Evolutionary conservation across 2,797 vertebrate genomes (phyloP).

Genomic region (Apogon hyalosoma): DNA sequence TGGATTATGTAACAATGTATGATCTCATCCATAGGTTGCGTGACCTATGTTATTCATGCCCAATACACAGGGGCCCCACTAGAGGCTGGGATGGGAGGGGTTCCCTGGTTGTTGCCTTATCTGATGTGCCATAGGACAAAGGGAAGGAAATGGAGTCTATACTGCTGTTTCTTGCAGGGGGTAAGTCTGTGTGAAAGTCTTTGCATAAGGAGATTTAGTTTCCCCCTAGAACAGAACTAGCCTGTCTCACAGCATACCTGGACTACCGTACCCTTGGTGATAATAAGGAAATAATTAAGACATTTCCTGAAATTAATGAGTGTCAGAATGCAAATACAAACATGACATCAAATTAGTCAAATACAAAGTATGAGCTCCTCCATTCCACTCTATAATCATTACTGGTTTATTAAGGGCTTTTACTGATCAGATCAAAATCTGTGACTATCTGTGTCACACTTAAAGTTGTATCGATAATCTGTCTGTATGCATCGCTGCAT

Average conservation of each 20-base stretch:
- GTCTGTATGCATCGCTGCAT: too few relatives aligned
- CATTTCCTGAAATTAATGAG: too few relatives aligned
- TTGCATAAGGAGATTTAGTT: constrained; percentile 35
- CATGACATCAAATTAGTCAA: too few relatives aligned
- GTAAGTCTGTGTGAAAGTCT: constrained; percentile 19
- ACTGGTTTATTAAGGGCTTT: neutral
- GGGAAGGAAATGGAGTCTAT: constrained; percentile 14
- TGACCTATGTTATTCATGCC: constrained; percentile 56
- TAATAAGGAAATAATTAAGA: too few relatives aligned
- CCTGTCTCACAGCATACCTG: neutral
- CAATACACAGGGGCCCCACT: constrained; percentile 42
- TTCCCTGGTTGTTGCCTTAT: constrained; percentile 46
- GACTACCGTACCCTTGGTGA: too few relatives aligned
- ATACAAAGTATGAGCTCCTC: too few relatives aligned
- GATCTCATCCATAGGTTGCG: constrained; percentile 56
- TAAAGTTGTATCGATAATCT: neutral
- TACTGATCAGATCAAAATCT: neutral
- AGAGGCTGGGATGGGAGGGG: constrained; percentile 39
- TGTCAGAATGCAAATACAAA: too few relatives aligned
- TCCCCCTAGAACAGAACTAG: constrained; percentile 9
- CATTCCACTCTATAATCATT: too few relatives aligned
- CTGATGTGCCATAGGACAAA: constrained; percentile 58
- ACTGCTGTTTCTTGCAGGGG: constrained; percentile 32
- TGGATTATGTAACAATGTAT: constrained; percentile 52
- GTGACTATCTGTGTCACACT: neutral